Evolutionary conservation across 2,113 vertebrate genomes (phyloP).

Genomic region (Psephotus haematonotus): DNA sequence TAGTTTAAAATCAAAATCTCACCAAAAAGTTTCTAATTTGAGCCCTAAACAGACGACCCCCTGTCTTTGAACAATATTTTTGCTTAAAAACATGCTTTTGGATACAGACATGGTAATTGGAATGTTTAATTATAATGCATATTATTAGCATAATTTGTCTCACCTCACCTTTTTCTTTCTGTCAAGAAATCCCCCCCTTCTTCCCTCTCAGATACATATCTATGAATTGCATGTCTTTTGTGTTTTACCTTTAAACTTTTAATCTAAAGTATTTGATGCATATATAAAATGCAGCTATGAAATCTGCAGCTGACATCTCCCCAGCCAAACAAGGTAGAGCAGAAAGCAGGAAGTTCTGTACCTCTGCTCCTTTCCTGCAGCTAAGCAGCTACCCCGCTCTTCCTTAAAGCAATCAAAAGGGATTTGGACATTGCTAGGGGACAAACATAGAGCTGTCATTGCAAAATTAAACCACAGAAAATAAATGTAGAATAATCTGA

Average conservation of each 20-base stretch:
- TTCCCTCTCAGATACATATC: neutral
- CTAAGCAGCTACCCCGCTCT: neutral
- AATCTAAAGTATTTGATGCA: neutral
- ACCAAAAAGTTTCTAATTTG: neutral
- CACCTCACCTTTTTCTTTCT: neutral
- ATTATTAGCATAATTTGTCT: neutral
- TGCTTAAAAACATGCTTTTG: neutral
- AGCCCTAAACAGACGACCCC: neutral
- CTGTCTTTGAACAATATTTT: neutral
- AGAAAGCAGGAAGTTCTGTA: neutral
- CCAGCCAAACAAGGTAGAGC: neutral
- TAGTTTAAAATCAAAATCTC: neutral
- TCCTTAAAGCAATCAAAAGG: neutral
- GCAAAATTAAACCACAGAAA: neutral
- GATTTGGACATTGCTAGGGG: neutral
- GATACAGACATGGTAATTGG: neutral
- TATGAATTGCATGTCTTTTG: neutral
- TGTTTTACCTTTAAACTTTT: neutral
- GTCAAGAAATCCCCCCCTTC: neutral
- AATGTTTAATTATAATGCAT: neutral
- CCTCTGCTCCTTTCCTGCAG: neutral
- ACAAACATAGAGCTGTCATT: neutral
- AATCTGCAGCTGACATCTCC: neutral
- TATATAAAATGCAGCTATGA: neutral
- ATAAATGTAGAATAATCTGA: neutral